Conservation (phyloP, 2,888 invertebrate genomes). For the Hydrotaea diabolus region DNA sequence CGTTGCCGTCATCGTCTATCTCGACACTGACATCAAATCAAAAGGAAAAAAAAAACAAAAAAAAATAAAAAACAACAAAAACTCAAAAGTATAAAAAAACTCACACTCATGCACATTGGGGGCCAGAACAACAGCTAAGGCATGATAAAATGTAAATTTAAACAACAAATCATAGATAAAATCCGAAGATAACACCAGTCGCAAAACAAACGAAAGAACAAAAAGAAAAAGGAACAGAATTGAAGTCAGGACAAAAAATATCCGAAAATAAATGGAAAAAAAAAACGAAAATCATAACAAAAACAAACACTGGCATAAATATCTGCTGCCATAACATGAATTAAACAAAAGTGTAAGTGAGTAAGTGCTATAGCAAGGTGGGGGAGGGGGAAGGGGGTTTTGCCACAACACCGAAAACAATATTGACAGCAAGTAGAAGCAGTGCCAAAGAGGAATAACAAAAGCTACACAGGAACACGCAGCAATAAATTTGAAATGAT, state of each 20-base stretch:
- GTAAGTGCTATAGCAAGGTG: no score
- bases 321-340: not conserved
- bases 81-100: not conserved
- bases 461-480: not conserved
- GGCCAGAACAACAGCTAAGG: not conserved
- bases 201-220: no score
- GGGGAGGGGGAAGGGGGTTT: no score
- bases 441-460: not conserved
- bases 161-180: slow-evolving; percentile 21
- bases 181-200: not conserved
- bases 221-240: not conserved
- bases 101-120: not conserved
- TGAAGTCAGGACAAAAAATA: not conserved
- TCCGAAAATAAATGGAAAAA: not conserved
- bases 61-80: not conserved
- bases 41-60: not conserved
- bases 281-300: not conserved
- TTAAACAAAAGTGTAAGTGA: not conserved
- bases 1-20: not conserved
- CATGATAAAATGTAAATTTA: slow-evolving; percentile 23
- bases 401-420: no score
- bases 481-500: slow-evolving; percentile 36
- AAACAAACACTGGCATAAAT: not conserved
- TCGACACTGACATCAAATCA: not conserved
- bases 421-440: not conserved